Conservation (phyloP, 2,888 invertebrate species). For the Liposcelis brunnea region DNA sequence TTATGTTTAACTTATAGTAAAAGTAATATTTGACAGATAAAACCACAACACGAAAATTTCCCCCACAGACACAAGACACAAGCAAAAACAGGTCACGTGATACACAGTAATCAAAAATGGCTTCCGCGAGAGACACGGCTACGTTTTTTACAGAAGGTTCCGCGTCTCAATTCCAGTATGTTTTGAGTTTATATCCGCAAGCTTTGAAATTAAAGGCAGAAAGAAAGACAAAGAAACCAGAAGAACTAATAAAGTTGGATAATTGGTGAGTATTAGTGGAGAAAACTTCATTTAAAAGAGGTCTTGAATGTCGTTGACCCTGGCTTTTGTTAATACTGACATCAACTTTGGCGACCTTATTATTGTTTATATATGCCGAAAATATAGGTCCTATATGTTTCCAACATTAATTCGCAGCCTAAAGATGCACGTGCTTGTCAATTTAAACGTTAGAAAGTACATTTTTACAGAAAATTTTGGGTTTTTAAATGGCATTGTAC, state of each 20-base stretch:
- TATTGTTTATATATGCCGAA: too few species aligned
- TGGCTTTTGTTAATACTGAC: constrained; percentile 18
- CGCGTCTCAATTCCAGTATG: constrained; percentile 64
- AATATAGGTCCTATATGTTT: too few species aligned
- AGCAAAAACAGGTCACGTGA: not conserved
- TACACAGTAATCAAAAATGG: constrained; percentile 34
- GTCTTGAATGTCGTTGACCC: constrained; percentile 27
- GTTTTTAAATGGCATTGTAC: constrained; percentile 37
- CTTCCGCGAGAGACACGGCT: constrained; percentile 77
- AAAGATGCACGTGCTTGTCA: too few species aligned
- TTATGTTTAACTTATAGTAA: too few species aligned
- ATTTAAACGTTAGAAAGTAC: too few species aligned
- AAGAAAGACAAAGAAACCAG: constrained; percentile 79
- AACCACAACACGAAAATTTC: too few species aligned
- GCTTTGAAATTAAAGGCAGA: constrained; percentile 81
- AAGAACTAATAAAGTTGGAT: constrained; percentile 86
- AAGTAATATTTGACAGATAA: too few species aligned
- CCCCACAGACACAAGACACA: not conserved
- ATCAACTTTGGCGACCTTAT: too few species aligned
- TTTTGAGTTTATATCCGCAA: constrained; percentile 79
- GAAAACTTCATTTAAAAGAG: not conserved
- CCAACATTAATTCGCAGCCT: too few species aligned
- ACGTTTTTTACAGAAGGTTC: constrained; percentile 86
- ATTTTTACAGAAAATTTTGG: too few species aligned
- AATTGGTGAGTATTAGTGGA: constrained; percentile 58